These are phyloP conservation scores for Salvelinus sp. DNA, from an alignment of 2,113 vertebrate genomes.

Conservation along the genomic window DNA sequence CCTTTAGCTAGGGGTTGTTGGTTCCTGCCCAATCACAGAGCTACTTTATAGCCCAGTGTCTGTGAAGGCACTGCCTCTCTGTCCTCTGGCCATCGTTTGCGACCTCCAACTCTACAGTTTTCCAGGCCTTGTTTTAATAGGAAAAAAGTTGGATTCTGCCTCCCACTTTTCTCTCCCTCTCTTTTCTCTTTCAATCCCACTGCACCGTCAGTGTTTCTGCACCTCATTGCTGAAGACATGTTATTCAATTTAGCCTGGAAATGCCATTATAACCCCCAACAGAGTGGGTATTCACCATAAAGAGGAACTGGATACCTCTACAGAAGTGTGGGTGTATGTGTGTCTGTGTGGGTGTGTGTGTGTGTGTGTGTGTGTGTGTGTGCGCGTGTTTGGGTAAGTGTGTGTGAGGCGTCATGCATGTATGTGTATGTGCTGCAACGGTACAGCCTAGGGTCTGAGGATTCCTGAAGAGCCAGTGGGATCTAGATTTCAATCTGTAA, in stretches of 20 bases:
- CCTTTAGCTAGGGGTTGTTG: neutral
- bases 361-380: constrained; percentile 1
- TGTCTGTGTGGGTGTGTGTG: constrained; percentile 11
- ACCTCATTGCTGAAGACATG: constrained; percentile 29
- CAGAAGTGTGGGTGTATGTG: constrained; percentile 13
- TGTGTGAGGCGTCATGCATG: constrained; percentile 11
- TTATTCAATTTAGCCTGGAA: constrained; percentile 57
- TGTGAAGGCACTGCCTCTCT: constrained; percentile 10
- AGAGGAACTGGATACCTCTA: constrained; percentile 32
- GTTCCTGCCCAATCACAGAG: constrained; percentile 17
- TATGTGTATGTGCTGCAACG: neutral
- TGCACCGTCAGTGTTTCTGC: constrained; percentile 19
- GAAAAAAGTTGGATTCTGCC: neutral
- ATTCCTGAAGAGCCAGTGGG: constrained; percentile 10
- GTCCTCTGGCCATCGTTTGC: constrained; percentile 4
- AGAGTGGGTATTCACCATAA: constrained; percentile 15
- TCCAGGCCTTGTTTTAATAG: neutral
- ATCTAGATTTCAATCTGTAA: constrained; percentile 20
- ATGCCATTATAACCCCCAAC: constrained; percentile 39
- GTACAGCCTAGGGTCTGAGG: neutral
- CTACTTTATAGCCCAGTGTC: constrained; percentile 22
- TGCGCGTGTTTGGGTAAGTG: neutral
- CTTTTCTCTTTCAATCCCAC: neutral
- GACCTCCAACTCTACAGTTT: neutral
- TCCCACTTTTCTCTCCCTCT: neutral